Evolutionary conservation across 1,140 invertebrate genomes (phyloP).

Genomic region (Drosophila sturtevanti): DNA sequence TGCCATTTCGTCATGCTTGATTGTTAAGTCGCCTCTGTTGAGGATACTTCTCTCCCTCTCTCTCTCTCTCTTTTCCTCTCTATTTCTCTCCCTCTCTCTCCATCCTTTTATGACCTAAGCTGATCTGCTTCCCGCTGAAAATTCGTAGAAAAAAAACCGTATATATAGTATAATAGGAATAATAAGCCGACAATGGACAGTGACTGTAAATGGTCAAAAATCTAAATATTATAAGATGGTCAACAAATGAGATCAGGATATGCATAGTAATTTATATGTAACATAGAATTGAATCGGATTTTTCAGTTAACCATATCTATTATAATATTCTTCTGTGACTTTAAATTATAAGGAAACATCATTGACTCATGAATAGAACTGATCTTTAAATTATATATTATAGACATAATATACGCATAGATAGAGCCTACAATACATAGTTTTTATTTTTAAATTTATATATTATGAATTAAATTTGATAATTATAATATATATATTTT

Average conservation of each 20-base stretch:
- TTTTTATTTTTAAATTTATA: no score
- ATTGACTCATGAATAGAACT: no score
- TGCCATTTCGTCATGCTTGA: conserved; percentile 78
- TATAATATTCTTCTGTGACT: no score
- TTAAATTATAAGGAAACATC: no score
- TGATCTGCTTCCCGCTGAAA: conserved; percentile 28
- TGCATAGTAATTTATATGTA: no score
- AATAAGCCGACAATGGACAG: conserved; percentile 44
- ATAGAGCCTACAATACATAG: no score
- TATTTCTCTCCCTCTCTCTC: conserved; percentile 40
- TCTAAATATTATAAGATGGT: not conserved
- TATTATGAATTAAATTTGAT: no score
- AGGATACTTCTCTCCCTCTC: not conserved
- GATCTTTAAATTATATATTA: no score
- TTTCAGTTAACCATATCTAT: no score
- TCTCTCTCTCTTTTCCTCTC: conserved; percentile 33
- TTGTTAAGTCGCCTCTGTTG: conserved; percentile 37
- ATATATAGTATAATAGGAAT: conserved; percentile 10
- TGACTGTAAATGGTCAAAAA: conserved; percentile 32
- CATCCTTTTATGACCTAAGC: conserved; percentile 71
- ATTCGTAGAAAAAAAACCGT: conserved; percentile 62
- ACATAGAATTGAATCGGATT: no score
- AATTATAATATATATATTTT: not conserved
- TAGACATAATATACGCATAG: no score
- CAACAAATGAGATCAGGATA: not conserved